phyloP scores from a whole-genome alignment of 2,113 vertebrate genomes.

The Gasterosteus aculeatus region DNA sequence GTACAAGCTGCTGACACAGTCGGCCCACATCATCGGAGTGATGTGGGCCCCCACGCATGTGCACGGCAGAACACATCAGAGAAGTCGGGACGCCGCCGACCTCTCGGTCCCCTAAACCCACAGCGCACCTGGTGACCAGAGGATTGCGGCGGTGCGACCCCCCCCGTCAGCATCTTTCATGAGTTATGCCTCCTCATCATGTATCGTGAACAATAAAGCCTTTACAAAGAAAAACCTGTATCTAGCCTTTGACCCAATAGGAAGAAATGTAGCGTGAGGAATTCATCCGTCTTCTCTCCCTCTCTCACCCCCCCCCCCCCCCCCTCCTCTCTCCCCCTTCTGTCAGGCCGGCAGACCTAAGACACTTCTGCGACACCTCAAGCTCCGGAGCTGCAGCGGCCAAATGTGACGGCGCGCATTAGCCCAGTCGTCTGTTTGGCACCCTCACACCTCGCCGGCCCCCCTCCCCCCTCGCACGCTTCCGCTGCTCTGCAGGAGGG shows the following conservation, averaged over 20 bases:
- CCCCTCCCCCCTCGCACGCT: conserved; percentile 47
- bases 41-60: conserved; percentile 41
- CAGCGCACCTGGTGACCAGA: conserved; percentile 58
- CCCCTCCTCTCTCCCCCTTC: conserved; percentile 1
- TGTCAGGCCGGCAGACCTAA: conserved; percentile 52
- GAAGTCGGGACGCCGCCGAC: conserved; percentile 14
- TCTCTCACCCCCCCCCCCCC: too few relatives aligned
- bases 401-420: conserved; percentile 77
- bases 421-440: conserved; percentile 72
- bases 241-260: not conserved
- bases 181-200: conserved; percentile 26
- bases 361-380: conserved; percentile 75
- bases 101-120: conserved; percentile 13
- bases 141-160: conserved; percentile 8
- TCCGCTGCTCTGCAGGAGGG: conserved; percentile 65
- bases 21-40: conserved; percentile 54
- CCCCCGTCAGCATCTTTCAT: conserved; percentile 26
- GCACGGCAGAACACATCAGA: conserved; percentile 61
- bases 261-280: not conserved
- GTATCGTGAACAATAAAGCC: not conserved
- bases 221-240: not conserved
- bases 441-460: conserved; percentile 68
- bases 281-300: not conserved
- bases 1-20: conserved; percentile 48
- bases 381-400: conserved; percentile 60